Percentiles rank a stretch among this genome's conserved stretches.
These are phyloP conservation scores for Egretta garzetta DNA, from an alignment of 2,113 vertebrate genomes.

Conservation along the genomic window DNA sequence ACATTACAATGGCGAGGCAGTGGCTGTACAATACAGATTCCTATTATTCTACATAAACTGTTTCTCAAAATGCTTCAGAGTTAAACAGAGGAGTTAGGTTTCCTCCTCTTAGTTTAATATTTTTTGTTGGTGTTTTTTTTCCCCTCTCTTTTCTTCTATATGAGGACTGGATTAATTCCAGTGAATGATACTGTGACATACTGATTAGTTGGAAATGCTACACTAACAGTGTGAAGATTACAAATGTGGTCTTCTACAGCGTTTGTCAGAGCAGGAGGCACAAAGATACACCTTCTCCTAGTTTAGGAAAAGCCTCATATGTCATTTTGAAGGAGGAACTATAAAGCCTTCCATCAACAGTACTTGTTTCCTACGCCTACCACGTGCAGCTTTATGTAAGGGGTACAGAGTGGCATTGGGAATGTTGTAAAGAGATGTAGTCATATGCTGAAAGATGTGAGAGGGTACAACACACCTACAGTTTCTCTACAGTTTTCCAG, in stretches of 20 bases:
- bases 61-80: constrained; percentile 60
- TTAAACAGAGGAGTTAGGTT: constrained; percentile 61
- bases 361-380: neutral
- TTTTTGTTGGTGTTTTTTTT: constrained; percentile 35
- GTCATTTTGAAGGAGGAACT: neutral
- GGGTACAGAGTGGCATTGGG: neutral
- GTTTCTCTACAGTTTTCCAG: neutral
- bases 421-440: neutral
- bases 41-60: constrained; percentile 69
- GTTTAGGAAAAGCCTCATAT: neutral
- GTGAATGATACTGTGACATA: neutral
- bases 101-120: constrained; percentile 61
- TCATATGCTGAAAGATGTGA: neutral
- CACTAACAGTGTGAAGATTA: neutral
- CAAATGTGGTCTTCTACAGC: neutral
- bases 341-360: neutral
- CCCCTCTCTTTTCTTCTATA: neutral
- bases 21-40: constrained; percentile 68
- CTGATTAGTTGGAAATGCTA: constrained; percentile 17
- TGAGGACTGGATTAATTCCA: constrained; percentile 56
- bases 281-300: neutral
- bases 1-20: constrained; percentile 62
- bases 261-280: neutral
- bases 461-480: neutral
- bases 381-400: neutral